Base-by-base conservation (phyloP, 2,888 invertebrate species). In the Unio delphinus region DNA sequence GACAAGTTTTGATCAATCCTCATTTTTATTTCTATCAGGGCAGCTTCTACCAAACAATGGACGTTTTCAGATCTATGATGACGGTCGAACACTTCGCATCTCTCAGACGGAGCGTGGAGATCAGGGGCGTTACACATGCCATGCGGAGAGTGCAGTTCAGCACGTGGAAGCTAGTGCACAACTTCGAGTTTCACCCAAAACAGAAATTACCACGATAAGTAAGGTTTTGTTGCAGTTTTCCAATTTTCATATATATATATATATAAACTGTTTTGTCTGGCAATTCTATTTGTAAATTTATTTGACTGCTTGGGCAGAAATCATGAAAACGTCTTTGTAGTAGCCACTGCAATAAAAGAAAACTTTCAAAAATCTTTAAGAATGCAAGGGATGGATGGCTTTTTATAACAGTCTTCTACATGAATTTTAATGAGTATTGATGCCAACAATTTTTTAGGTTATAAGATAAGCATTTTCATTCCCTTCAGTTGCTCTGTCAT, bases 111-210 rank as follows among this genome's bases (percentile, higher is more conserved):
- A 93, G 72, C 92, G 92, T 72, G 92, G 93, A 0, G 96, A 97
- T 88, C 92, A 93, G 64, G 96, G 94, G 0, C 90, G 93, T 68
- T 96, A 95, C 89, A 92, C 93, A 18, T 96, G 96, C 83, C 92
- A 93, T 83, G 96, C 96, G 0, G 93, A 93, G 85, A 97, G 96
- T 87, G 90, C 84, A 20, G 90, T 90, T 28, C 91, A 91, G 4
- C 81, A 86, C 20, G 87, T 88, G 81, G 85, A 88, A 62, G 88
- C 90, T 1, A 86, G 88, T 62, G 91, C 90, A 23, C 80, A 84
- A 55, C 85, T 91, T 34, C 80, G 80, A 26, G 87, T 91, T 57
- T 80, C 83, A 26, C 81, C 86, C 26, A 82, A 82, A 75, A 15
- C 15, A 74, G 87, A 86, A 70, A 68, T 82, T 64, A 56, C 18